phyloP scores from a whole-genome alignment of 1,140 invertebrate species.

The Gonioctena quinquepunctata region DNA sequence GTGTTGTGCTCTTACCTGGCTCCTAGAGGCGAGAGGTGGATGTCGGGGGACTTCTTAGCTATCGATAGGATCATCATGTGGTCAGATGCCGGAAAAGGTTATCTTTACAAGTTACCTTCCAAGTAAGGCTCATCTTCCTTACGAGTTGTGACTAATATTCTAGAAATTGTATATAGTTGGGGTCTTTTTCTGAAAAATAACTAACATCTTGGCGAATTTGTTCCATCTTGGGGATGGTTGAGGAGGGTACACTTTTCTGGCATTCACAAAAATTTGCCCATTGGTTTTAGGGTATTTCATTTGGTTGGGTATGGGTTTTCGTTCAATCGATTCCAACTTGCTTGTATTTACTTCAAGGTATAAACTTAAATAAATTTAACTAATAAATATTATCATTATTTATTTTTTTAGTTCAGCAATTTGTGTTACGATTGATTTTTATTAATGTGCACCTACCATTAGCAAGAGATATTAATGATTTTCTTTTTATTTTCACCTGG shows the following conservation, averaged over 20 bases:
- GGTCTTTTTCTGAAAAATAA: background rate
- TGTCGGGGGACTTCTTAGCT: conserved; percentile 91
- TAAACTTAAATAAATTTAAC: too few species aligned
- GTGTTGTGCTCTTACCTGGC: conserved; percentile 86
- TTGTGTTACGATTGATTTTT: conserved; percentile 26
- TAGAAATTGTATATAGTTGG: too few species aligned
- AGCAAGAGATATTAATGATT: conserved; percentile 47
- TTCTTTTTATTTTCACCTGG: conserved; percentile 58
- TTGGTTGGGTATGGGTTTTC: too few species aligned
- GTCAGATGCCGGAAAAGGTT: conserved; percentile 92
- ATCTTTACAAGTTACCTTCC: conserved; percentile 91
- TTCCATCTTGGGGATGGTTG: too few species aligned
- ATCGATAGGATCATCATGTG: conserved; percentile 90
- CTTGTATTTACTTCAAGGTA: too few species aligned
- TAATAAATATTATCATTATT: too few species aligned
- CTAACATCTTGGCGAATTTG: background rate
- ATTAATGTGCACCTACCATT: conserved; percentile 37
- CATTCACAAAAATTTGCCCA: too few species aligned
- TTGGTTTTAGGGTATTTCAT: too few species aligned
- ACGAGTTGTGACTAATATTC: too few species aligned
- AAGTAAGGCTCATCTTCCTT: conserved; percentile 82
- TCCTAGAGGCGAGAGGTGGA: conserved; percentile 85
- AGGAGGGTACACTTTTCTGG: too few species aligned
- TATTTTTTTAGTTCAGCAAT: conserved; percentile 14
- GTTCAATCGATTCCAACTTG: too few species aligned